These are phyloP conservation scores for Pachyseris speciosa DNA, from an alignment of 64 coral and sea anemone genomes.

Conservation along the genomic window DNA sequence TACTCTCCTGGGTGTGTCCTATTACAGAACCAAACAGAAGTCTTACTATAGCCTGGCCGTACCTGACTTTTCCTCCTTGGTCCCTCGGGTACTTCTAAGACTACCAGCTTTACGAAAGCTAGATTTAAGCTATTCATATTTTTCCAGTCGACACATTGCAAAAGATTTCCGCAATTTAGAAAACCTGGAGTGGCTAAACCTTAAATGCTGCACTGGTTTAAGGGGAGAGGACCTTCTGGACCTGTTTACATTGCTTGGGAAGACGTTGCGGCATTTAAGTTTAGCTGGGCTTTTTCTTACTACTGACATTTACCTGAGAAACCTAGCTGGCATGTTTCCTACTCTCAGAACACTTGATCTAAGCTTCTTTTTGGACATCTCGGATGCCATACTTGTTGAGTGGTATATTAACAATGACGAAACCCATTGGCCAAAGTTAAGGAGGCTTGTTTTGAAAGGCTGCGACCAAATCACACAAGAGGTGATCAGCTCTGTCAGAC, in stretches of 20 bases:
- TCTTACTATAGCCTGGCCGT: neutral
- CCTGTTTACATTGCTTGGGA: neutral
- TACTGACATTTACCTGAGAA: neutral
- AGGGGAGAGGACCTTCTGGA: neutral
- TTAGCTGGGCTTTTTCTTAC: neutral
- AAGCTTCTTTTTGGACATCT: neutral
- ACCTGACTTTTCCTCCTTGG: no score
- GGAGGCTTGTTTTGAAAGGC: slow-evolving; percentile 4
- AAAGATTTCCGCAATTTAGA: neutral
- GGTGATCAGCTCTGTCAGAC: neutral
- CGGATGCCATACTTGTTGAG: slow-evolving; percentile 13
- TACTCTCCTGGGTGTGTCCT: neutral
- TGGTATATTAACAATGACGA: slow-evolving; percentile 13
- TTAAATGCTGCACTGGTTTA: neutral
- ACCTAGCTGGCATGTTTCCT: slow-evolving; percentile 11
- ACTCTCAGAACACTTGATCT: slow-evolving; percentile 13
- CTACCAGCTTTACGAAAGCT: neutral
- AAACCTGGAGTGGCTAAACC: neutral
- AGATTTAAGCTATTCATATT: neutral
- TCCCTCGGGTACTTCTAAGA: neutral
- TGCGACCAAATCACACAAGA: neutral
- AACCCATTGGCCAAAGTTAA: neutral
- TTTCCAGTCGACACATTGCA: neutral
- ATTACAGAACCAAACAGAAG: neutral
- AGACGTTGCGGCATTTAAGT: slow-evolving; percentile 2